Evolutionary conservation across 2,797 vertebrate genomes (phyloP).

Genomic region (Sandelia bainsii): DNA sequence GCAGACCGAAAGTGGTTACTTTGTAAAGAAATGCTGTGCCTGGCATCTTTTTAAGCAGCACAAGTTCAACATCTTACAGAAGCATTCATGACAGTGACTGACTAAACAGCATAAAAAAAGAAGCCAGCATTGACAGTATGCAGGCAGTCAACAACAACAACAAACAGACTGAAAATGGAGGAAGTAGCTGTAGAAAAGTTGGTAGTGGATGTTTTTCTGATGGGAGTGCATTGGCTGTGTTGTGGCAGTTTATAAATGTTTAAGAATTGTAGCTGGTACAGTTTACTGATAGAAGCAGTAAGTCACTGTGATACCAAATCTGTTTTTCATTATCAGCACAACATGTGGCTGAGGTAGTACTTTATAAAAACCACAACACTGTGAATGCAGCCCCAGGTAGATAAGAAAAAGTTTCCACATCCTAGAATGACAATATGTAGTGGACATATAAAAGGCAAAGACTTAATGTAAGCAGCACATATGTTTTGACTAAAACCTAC

Average conservation of each 20-base stretch:
- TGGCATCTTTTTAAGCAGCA: constrained; percentile 53
- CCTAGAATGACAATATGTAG: background rate
- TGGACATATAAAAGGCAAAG: constrained; percentile 1
- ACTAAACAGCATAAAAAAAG: constrained; percentile 43
- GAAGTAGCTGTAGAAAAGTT: constrained; percentile 31
- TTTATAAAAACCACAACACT: constrained; percentile 25
- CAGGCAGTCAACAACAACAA: constrained; percentile 40
- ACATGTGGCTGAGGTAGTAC: constrained; percentile 36
- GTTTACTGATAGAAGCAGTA: constrained; percentile 35
- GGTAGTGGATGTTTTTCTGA: constrained; percentile 16
- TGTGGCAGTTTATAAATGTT: constrained; percentile 35
- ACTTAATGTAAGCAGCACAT: background rate
- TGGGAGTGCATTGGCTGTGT: constrained; percentile 20
- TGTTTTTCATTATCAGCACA: constrained; percentile 51
- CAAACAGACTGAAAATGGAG: constrained; percentile 25
- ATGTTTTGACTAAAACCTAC: too few species aligned
- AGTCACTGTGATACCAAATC: constrained; percentile 41
- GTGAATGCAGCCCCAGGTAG: constrained; percentile 3
- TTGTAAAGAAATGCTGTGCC: constrained; percentile 50
- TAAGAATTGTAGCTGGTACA: constrained; percentile 31
- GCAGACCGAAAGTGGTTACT: constrained; percentile 44
- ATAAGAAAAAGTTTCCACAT: background rate
- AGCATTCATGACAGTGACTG: constrained; percentile 52
- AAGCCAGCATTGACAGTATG: constrained; percentile 27
- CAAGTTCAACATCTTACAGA: constrained; percentile 40